A percentile compares a stretch with the other conserved stretches of the same genome.
Evolutionary conservation across 2,888 invertebrate genomes (phyloP).

Genomic region (Anagyrus pseudococci): DNA sequence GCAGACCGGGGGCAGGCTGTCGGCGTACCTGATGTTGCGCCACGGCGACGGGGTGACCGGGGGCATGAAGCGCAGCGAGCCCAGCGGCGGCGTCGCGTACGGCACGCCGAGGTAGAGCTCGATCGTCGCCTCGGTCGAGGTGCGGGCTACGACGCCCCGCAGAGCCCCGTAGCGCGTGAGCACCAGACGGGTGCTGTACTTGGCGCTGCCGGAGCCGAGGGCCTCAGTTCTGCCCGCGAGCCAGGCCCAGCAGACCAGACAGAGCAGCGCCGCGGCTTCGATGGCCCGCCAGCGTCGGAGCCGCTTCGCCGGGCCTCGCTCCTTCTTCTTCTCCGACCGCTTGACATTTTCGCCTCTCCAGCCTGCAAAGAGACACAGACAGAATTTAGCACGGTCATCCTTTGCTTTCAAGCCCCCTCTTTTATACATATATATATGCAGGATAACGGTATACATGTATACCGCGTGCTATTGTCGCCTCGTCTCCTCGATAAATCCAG

Average conservation of each 20-base stretch:
- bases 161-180: conserved; percentile 89
- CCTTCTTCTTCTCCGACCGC: neutral
- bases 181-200: conserved; percentile 83
- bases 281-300: neutral
- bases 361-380: neutral
- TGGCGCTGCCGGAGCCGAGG: conserved; percentile 48
- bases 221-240: neutral
- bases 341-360: neutral
- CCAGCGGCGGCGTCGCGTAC: conserved; percentile 90
- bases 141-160: conserved; percentile 83
- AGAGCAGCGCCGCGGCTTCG: neutral
- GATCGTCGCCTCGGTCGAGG: conserved; percentile 81
- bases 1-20: conserved; percentile 84
- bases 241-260: no score
- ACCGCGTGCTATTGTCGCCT: no score
- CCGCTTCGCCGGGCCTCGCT: neutral
- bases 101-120: conserved; percentile 94
- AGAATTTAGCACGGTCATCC: no score
- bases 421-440: no score
- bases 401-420: no score
- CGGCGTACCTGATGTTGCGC: conserved; percentile 81
- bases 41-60: conserved; percentile 87
- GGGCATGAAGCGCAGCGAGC: conserved; percentile 93
- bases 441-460: no score
- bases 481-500: no score